Evolutionary conservation across 1,140 invertebrate species (phyloP).

Genomic region (Plutomurus gul): DNA sequence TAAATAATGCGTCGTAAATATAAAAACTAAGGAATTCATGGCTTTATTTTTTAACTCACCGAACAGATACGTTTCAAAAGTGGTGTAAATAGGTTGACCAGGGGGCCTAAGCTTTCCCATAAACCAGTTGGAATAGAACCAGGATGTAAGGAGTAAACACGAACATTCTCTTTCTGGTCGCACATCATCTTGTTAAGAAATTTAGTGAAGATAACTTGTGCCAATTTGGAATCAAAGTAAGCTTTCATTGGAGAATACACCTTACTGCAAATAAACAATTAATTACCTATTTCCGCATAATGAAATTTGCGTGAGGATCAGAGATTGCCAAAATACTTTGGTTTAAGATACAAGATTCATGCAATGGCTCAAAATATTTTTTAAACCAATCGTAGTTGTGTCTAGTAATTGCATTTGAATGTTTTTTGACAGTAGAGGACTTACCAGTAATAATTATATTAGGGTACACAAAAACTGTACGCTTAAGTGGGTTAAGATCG

Average conservation of each 20-base stretch:
- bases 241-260: neutral
- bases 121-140: slow-evolving; percentile 25
- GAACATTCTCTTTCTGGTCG: neutral
- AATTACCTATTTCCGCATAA: too few species aligned
- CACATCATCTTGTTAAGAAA: neutral
- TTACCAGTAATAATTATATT: too few species aligned
- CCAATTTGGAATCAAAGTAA: slow-evolving; percentile 18
- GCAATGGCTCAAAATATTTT: too few species aligned
- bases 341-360: too few species aligned
- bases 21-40: neutral
- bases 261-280: slow-evolving; percentile 55
- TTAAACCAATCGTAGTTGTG: neutral
- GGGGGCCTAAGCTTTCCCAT: neutral
- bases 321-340: too few species aligned
- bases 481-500: too few species aligned
- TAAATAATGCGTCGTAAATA: neutral
- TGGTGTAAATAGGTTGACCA: neutral
- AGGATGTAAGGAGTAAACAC: slow-evolving; percentile 19
- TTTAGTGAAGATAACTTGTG: neutral
- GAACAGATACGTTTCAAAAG: neutral
- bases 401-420: neutral
- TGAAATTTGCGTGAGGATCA: too few species aligned
- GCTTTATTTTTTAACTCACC: neutral
- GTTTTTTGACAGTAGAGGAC: too few species aligned
- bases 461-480: too few species aligned